Base-by-base conservation (phyloP, 1,140 invertebrate species). In the Dufourea novaeangliae region DNA sequence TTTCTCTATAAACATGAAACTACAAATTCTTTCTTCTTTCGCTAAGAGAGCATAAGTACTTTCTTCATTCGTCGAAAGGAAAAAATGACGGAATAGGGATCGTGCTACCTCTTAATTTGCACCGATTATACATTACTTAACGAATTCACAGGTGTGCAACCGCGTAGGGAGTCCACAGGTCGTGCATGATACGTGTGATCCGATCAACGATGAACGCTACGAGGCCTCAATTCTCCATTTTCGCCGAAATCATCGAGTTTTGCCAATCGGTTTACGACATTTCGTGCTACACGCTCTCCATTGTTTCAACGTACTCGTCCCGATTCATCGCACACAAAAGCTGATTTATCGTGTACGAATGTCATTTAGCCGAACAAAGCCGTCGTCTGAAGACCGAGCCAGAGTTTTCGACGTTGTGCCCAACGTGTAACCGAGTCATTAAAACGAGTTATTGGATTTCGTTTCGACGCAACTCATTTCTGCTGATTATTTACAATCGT, bases 151-250 rank as follows among this genome's bases (percentile, higher is more conserved):
- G 11, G 3, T 29, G 41, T 63, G 41, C 46, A 68, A 6, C 8
- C 25, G 32, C 56, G 56, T 50, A 6, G 12, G n/a, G n/a, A 27
- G 68, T 68, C 11, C 69, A 25, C 39, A 11, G n/a, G 0, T 20
- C 12, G 22, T 39, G 50, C 29, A 12, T 41, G 69, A 59, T 66
- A 63, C 41, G 64, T 39, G 25, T 76, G 66, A 80, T 57, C 64
- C 34, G 34, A 82, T 82, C 71, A 29, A 14, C 32, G 29, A 25
- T n/a, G 57, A 63, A 69, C 41, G n/a, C 7, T 44, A 61, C 29
- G 39, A 20, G n/a, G 32, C n/a, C 32, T 22, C 59, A 70, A 81
- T 81, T 81, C 81, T 66, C 78, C 59, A 80, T 76, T 76, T 52
- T 46, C 37, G 50, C 14, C 32, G 11, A 44, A 74, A 56, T 81